These are phyloP conservation scores for Podiceps cristatus DNA, from an alignment of 2,113 vertebrate species.

Conservation along the genomic window DNA sequence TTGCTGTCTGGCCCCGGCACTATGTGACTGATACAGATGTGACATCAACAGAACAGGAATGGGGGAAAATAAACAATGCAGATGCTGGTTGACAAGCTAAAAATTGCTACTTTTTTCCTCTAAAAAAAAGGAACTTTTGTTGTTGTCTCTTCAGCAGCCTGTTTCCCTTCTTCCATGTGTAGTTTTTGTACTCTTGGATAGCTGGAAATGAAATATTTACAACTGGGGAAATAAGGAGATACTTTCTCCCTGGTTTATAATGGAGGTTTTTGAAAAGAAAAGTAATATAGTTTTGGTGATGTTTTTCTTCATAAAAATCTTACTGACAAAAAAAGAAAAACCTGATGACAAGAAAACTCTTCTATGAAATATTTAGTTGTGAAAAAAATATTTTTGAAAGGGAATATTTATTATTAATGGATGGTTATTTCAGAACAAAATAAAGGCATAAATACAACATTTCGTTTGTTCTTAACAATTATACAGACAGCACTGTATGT, in stretches of 20 bases:
- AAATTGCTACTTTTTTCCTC: neutral
- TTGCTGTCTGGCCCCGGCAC: neutral
- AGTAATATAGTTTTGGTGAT: neutral
- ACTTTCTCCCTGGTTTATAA: neutral
- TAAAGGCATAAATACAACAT: neutral
- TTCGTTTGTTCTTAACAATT: neutral
- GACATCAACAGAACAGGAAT: neutral
- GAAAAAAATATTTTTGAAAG: neutral
- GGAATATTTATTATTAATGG: neutral
- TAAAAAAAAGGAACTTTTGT: neutral
- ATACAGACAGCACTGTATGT: neutral
- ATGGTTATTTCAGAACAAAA: neutral
- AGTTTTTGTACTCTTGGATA: neutral
- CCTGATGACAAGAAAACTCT: neutral
- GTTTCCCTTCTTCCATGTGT: neutral
- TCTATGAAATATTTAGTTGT: neutral
- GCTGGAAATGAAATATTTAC: neutral
- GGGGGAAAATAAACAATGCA: neutral
- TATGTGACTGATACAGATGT: neutral
- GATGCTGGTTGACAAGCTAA: neutral
- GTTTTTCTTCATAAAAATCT: neutral
- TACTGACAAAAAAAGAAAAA: neutral
- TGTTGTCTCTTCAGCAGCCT: neutral
- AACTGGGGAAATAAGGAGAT: neutral
- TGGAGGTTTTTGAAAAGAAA: neutral